These are phyloP conservation scores for Lasioglossum albipes DNA, from an alignment of 1,140 invertebrate genomes.

Conservation along the genomic window DNA sequence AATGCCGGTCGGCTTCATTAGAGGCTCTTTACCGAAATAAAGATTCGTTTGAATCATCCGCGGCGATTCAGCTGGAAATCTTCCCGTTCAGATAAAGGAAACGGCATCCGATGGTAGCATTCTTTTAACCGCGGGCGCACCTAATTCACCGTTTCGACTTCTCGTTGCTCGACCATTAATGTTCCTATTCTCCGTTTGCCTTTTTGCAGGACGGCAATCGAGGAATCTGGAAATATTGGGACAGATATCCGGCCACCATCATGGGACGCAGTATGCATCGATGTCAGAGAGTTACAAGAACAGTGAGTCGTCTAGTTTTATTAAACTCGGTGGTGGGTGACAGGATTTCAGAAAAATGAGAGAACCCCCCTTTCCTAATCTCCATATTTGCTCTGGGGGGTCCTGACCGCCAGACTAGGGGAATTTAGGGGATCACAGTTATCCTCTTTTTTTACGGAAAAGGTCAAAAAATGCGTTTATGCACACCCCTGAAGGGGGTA, in stretches of 20 bases:
- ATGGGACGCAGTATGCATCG: conserved; percentile 57
- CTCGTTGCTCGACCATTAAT: conserved; percentile 20
- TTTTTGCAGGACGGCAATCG: conserved; percentile 68
- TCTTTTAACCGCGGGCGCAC: conserved; percentile 21
- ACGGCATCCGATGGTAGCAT: neutral
- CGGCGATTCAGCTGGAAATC: conserved; percentile 13
- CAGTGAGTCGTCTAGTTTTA: conserved; percentile 53
- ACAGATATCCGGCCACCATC: conserved; percentile 67
- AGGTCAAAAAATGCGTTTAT: too few species aligned
- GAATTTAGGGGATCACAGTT: too few species aligned
- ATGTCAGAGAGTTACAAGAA: conserved; percentile 59
- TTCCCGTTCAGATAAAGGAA: neutral
- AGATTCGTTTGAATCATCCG: conserved; percentile 28
- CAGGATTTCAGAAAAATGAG: too few species aligned
- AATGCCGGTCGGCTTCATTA: conserved; percentile 37
- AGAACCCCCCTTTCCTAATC: too few species aligned
- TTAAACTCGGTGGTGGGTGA: neutral
- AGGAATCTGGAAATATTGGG: conserved; percentile 69
- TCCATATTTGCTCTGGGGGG: too few species aligned
- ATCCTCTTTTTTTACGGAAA: too few species aligned
- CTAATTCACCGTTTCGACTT: conserved; percentile 41
- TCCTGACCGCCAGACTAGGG: too few species aligned
- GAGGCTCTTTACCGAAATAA: conserved; percentile 5
- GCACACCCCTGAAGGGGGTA: too few species aligned
- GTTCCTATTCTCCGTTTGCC: neutral